Conservation (phyloP, 2,113 vertebrate species). For the Phodopus roborovskii region DNA sequence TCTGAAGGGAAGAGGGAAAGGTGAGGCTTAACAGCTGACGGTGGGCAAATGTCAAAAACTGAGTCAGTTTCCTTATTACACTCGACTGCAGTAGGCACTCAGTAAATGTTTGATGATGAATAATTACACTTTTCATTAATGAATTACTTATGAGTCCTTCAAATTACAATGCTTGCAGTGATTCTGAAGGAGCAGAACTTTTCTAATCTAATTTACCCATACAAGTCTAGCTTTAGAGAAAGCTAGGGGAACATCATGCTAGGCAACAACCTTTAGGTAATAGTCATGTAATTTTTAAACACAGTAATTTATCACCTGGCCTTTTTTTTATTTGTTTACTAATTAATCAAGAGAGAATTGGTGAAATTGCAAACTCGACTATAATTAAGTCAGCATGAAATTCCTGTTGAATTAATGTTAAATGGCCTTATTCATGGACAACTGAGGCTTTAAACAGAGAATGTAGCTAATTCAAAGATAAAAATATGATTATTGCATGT, state of each 20-base stretch:
- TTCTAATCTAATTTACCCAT: conserved; percentile 11
- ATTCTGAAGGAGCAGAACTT: neutral
- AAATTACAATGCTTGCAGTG: neutral
- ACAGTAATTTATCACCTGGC: conserved; percentile 21
- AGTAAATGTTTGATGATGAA: neutral
- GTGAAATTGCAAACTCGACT: neutral
- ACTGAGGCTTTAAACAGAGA: neutral
- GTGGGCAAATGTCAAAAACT: neutral
- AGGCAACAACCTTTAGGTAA: neutral
- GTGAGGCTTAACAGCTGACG: neutral
- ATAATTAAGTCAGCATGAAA: neutral
- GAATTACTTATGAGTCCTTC: neutral
- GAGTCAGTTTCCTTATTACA: neutral
- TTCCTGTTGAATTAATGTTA: neutral
- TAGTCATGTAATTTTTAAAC: conserved; percentile 34
- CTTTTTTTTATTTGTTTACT: conserved; percentile 14
- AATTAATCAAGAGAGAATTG: conserved; percentile 47
- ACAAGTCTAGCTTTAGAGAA: neutral
- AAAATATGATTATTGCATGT: neutral
- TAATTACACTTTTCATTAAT: neutral
- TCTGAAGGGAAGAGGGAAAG: neutral
- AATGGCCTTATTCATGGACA: neutral
- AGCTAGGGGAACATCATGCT: neutral
- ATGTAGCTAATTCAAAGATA: neutral
- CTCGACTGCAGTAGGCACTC: neutral